Evolutionary conservation across 2,797 vertebrate species (phyloP).

Genomic region (Aulostomus chinensis): DNA sequence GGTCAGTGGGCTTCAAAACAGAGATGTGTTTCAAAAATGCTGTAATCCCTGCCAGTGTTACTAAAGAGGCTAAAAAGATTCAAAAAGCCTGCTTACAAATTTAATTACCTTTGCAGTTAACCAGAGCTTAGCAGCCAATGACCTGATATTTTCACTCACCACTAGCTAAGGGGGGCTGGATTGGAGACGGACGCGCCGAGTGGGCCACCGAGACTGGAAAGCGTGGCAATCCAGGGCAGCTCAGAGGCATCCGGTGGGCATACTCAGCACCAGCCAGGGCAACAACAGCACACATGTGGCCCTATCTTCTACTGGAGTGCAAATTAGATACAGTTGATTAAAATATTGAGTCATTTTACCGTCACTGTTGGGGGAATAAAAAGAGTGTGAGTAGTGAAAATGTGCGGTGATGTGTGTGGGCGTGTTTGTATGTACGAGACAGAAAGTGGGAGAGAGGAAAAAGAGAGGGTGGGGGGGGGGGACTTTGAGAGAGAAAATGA

Average conservation of each 20-base stretch:
- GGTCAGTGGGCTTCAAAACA: conserved; percentile 67
- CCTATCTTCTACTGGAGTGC: conserved; percentile 72
- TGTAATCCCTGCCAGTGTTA: conserved; percentile 75
- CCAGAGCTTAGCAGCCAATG: conserved; percentile 81
- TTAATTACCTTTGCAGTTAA: conserved; percentile 84
- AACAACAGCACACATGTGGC: conserved; percentile 73
- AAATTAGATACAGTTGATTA: conserved; percentile 84
- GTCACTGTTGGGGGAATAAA: conserved; percentile 77
- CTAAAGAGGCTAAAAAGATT: conserved; percentile 79
- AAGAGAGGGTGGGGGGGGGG: not conserved
- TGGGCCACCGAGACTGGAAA: conserved; percentile 73
- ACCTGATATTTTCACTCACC: conserved; percentile 81
- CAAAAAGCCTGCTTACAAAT: conserved; percentile 82
- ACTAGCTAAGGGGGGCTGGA: conserved; percentile 62
- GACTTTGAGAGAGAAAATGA: conserved; percentile 9
- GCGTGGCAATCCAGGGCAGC: conserved; percentile 64
- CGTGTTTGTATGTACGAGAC: conserved; percentile 33
- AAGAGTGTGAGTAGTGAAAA: conserved; percentile 58
- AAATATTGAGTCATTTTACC: conserved; percentile 81
- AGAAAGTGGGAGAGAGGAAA: conserved; percentile 24
- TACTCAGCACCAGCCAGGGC: conserved; percentile 67
- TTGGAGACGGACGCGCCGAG: conserved; percentile 59
- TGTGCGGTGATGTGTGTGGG: conserved; percentile 33
- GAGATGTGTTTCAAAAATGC: conserved; percentile 67
- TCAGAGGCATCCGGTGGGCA: conserved; percentile 70